phyloP scores from a whole-genome alignment of 1,140 invertebrate genomes.

The Cephus cinctus region DNA sequence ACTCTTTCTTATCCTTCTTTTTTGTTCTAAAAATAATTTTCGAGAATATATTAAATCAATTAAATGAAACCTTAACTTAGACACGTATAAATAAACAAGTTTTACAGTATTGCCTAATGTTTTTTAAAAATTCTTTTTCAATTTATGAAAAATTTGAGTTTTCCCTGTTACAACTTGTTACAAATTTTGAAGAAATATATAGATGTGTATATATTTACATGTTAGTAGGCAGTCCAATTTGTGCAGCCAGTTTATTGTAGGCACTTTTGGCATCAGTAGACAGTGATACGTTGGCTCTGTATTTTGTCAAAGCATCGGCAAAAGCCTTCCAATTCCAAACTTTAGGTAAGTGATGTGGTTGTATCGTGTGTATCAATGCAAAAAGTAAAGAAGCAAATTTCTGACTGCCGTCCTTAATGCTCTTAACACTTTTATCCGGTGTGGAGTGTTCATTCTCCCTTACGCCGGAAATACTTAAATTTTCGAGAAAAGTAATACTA shows the following conservation, averaged over 20 bases:
- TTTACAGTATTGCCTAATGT: constrained; percentile 1
- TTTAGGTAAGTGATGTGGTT: constrained; percentile 38
- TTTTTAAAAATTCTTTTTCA: neutral
- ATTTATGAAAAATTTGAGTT: no score
- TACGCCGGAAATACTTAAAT: constrained; percentile 27
- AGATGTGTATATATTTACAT: constrained; percentile 37
- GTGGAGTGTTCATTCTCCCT: constrained; percentile 28
- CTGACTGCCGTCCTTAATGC: constrained; percentile 43
- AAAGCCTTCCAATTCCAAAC: constrained; percentile 52
- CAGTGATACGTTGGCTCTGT: constrained; percentile 38
- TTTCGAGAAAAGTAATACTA: constrained; percentile 37
- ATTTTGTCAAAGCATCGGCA: constrained; percentile 36
- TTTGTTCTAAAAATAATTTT: constrained; percentile 10
- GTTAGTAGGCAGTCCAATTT: constrained; percentile 38
- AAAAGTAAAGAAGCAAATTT: constrained; percentile 54
- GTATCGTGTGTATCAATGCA: constrained; percentile 41
- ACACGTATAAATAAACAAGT: neutral
- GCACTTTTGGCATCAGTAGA: constrained; percentile 50
- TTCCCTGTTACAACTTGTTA: no score
- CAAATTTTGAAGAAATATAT: no score
- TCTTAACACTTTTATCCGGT: constrained; percentile 14
- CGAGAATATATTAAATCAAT: no score
- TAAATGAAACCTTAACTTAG: no score
- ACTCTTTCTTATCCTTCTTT: no score
- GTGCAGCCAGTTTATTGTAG: constrained; percentile 51